phyloP scores from a whole-genome alignment of 2,888 invertebrate genomes.

The Aleiodes testaceus region DNA sequence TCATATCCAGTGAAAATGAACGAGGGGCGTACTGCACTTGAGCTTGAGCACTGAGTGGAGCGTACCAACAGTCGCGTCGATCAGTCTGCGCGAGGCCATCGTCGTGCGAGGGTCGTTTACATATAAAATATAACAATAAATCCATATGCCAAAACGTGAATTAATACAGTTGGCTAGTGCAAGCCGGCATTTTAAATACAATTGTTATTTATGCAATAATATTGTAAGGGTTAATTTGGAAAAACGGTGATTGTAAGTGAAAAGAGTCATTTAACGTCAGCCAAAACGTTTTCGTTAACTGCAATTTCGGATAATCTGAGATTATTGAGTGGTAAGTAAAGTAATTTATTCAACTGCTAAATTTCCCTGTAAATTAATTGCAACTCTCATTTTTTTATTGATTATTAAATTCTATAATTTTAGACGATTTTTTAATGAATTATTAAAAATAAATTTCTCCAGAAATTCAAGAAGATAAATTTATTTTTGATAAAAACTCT shows the following conservation, averaged over 20 bases:
- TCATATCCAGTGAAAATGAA: conserved; percentile 25
- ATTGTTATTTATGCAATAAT: not conserved
- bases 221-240: not conserved
- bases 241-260: conserved; percentile 15
- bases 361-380: too few species aligned
- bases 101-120: conserved; percentile 51
- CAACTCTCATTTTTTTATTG: too few species aligned
- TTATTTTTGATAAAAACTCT: not conserved
- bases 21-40: conserved; percentile 51
- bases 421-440: too few species aligned
- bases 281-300: not conserved
- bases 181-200: conserved; percentile 8
- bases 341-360: too few species aligned
- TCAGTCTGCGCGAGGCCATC: conserved; percentile 64
- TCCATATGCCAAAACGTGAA: conserved; percentile 23
- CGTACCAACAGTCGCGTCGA: conserved; percentile 51
- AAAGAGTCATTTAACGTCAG: conserved; percentile 11
- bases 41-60: conserved; percentile 55
- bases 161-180: not conserved
- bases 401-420: too few species aligned
- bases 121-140: not conserved
- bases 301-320: too few species aligned
- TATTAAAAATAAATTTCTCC: too few species aligned
- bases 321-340: too few species aligned
- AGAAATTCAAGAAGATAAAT: not conserved